Evolutionary conservation across 2,113 vertebrate species (phyloP), one percentile per base, ranked within the genome.

Genomic region (Heptranchias perlo): DNA sequence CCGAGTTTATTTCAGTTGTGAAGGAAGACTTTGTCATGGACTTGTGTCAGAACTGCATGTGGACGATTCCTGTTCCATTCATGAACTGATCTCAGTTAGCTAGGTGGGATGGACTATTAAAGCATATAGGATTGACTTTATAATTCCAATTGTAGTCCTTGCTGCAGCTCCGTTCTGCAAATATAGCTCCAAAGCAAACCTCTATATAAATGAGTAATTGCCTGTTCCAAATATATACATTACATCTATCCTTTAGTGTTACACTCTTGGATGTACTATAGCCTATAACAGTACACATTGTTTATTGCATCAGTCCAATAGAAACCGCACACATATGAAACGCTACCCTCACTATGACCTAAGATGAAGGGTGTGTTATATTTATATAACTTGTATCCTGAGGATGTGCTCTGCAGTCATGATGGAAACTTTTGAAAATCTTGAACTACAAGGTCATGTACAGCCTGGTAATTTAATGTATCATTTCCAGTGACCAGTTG

Each of bases 371-470:
- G 89, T 39, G 58, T 93, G 58, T 93, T 62, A 93, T 93, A 93
- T 93, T 93, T 93, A 93, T 93, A 61, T 93, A 61, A 93, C 58
- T 64, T 93, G 18, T 93, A 64, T 93, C 89, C 89, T 93, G 58
- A 93, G 89, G 89, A 93, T 93, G 35, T 92, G n/a, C 89, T 92
- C 18, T 62, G 16, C 6, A 61, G 89, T 93, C 35, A 25, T 64
- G 89, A 35, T 62, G 35, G 89, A 93, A 61, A 62, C 58, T 64
- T 93, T 93, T 31, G 52, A 58, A 64, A 61, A 6, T 93, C 89
- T 93, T 21, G 16, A 93, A 62, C 89, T 61, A n/a, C 89, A 92
- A 92, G 89, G 89, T 92, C 89, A 39, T 61, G 35, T 64, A 44
- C 58, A 62, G 21, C 61, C 16, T 44, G 21, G 61, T 93, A 93